Evolutionary conservation across 2,113 vertebrate species (phyloP), one percentile per base, ranked within the genome.

Genomic region (Xenopus tropicalis): DNA sequence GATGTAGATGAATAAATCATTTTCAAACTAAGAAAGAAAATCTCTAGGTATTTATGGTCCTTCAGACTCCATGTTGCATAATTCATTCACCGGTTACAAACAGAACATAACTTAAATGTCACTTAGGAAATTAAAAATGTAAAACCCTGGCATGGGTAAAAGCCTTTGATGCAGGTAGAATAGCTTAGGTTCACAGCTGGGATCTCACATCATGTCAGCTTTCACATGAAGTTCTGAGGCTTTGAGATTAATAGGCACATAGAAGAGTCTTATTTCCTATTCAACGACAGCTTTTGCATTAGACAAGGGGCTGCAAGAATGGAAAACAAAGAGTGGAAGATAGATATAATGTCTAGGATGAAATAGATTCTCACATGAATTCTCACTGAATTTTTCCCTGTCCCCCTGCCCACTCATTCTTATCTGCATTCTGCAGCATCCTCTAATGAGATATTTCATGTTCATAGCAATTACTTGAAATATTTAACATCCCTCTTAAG

Each of bases 401-500:
- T 72, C 76, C 68, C 66, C 79, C 63, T 21, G 73, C 68, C 79
- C 66, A 42, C 46, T 63, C 72, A 78, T 83, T 74, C 83, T 84
- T 86, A 88, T 86, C 86, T 89, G 54, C 68, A 73, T 74, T 87
- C 81, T 81, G 78, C 85, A 90, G 86, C 81, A 77, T 80, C 78
- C 78, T 82, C 81, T 87, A 88, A 90, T 87, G 82, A 88, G 82
- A 85, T 81, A 85, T 83, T 86, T 84, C 82, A 84, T 82, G 81
- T 87, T 87, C 83, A 82, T 82, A 83, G 84, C 85, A 89, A 91
- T 90, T 88, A 88, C 81, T 87, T 83, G 82, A 86, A 88, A 82
- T 84, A 87, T 92, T 86, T 87, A 81, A 86, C 84, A 83, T 85
- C 81, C 81, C 78, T 81, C 86, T 85, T 81, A 89, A 87, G 82